phyloP scores from a whole-genome alignment of 2,888 invertebrate genomes.

The Spodoptera littoralis region DNA sequence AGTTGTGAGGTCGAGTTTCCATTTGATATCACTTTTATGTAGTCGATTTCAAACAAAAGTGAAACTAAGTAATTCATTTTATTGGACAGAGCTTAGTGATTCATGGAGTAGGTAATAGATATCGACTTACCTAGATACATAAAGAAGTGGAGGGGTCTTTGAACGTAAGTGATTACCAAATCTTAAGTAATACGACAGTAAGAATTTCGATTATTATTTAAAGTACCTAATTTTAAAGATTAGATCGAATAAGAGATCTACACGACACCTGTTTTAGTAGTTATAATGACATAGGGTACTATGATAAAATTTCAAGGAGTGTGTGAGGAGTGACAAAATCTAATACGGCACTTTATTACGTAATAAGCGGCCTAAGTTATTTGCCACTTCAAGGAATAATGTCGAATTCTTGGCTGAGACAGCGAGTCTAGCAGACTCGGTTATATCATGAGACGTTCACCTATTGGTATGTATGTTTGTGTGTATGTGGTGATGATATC shows the following conservation, averaged over 20 bases:
- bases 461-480: slow-evolving; percentile 3
- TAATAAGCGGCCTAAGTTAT: slow-evolving; percentile 14
- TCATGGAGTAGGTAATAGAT: not conserved
- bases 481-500: slow-evolving; percentile 37
- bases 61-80: slow-evolving; percentile 23
- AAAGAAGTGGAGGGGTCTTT: too few relatives aligned
- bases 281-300: too few relatives aligned
- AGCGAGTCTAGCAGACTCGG: slow-evolving; percentile 18
- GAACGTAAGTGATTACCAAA: too few relatives aligned
- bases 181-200: too few relatives aligned
- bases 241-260: too few relatives aligned
- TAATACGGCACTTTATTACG: too few relatives aligned
- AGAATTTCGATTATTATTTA: too few relatives aligned
- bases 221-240: too few relatives aligned
- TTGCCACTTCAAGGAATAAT: slow-evolving; percentile 38
- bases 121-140: too few relatives aligned
- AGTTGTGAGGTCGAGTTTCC: slow-evolving; percentile 48
- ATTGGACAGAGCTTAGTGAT: not conserved
- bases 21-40: slow-evolving; percentile 47
- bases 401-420: slow-evolving; percentile 39
- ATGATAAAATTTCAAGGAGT: too few relatives aligned
- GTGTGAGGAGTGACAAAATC: too few relatives aligned
- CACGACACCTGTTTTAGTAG: too few relatives aligned
- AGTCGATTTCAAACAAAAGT: slow-evolving; percentile 41
- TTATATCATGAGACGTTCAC: slow-evolving; percentile 29